Evolutionary conservation across 2,797 vertebrate species (phyloP), one percentile per base, ranked within the genome.

Genomic region (Siniperca obscura): DNA sequence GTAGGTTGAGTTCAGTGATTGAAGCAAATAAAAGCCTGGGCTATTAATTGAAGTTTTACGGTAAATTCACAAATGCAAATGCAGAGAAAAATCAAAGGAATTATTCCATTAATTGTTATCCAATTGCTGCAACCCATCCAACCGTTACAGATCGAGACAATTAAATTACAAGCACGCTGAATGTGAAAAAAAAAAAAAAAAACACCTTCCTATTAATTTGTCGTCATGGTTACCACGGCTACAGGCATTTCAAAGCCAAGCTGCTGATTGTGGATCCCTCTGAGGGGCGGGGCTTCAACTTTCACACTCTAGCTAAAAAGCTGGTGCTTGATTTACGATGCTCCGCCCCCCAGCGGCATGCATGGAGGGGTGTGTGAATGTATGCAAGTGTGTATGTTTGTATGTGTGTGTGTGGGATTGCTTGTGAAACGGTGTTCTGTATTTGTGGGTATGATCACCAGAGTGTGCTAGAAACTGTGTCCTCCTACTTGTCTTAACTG

Each of bases 401-500:
- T 60, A 68, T 34, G 55, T 42, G 62, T 21, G 53, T 50, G 8
- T 55, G 78, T 64, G 70, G 13, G 73, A 70, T 60, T 82, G 77
- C 57, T 72, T 78, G 78, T 81, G 79, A 92, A 92, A 93, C 94
- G 87, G 83, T 91, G 86, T 91, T 89, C 91, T 95, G 92, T 88
- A 87, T 90, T 90, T 94, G 96, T 94, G 96, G 95, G 96, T 95
- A 95, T 96, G 95, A 95, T 95, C 95, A 96, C 96, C 96, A 95
- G 92, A 97, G 96, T 86, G 95, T 95, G 97, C 96, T 97, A 97
- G 96, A 97, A 97, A 97, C 92, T 94, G 96, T 94, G 96, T 95
- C 95, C 93, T 98, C 98, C 98, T 99, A 99, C 98, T 99, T 99
- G 98, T 99, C 97, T 99, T 99, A 98, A 99, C 97, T 97, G 98